phyloP scores from a whole-genome alignment of 2,113 vertebrate genomes.

The Poeciliopsis prolifica region DNA sequence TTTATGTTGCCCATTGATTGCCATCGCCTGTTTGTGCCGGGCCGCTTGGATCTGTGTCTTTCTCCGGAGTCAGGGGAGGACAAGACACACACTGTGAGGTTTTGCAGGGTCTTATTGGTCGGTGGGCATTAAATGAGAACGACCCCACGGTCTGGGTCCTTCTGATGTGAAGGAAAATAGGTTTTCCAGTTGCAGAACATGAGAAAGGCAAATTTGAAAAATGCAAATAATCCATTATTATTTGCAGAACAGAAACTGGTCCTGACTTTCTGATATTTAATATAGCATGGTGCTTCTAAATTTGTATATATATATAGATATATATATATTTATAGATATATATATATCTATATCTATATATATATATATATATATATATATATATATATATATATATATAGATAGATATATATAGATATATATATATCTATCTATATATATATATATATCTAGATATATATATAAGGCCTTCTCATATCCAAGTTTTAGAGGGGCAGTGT shows the following conservation, averaged over 20 bases:
- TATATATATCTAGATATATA: too few species aligned
- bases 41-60: constrained; percentile 18
- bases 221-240: not conserved
- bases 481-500: too few species aligned
- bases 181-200: not conserved
- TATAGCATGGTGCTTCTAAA: too few species aligned
- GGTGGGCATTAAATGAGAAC: constrained; percentile 34
- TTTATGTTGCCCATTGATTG: constrained; percentile 65
- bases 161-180: constrained; percentile 21
- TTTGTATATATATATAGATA: too few species aligned
- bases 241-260: not conserved
- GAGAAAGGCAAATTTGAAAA: not conserved
- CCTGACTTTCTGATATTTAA: not conserved
- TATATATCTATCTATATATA: too few species aligned
- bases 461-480: too few species aligned
- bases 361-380: too few species aligned
- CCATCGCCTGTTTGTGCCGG: constrained; percentile 44
- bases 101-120: constrained; percentile 26
- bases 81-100: constrained; percentile 8
- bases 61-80: constrained; percentile 22
- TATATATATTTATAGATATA: too few species aligned
- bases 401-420: too few species aligned
- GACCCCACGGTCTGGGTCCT: constrained; percentile 1
- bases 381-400: too few species aligned
- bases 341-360: too few species aligned